Evolutionary conservation across 2,113 vertebrate species (phyloP), one percentile per base, ranked within the genome.

Genomic region (Cyphomyrus discorhynchus): DNA sequence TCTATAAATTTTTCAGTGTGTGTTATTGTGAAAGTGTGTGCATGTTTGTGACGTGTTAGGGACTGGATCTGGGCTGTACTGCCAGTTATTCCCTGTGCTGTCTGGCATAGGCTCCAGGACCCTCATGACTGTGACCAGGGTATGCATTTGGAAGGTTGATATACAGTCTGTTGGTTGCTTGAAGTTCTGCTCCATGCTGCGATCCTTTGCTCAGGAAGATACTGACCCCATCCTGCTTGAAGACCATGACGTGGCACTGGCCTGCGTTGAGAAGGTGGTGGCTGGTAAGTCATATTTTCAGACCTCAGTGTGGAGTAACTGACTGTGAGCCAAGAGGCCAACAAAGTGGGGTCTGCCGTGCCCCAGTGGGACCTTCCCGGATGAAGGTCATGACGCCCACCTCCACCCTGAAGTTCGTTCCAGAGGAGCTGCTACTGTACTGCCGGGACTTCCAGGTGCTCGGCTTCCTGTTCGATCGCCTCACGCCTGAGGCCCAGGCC

Each of bases 381-480:
- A 96, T 96, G 90, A 97, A 98, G 92, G 95, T 97, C 88, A 96
- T 99, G 90, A 97, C 96, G 0, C 92, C 97, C 10, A 46, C 96
- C 92, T 96, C 97, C 70, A 95, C 94, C 0, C 97, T 98, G 91
- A 98, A 98, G 93, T 98, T 98, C 94, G 96, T 97, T 6, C 98
- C 98, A 0, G 97, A 98, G 93, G 97, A 99, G 62, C 93, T 99
- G 89, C 89, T 97, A 0, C 92, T 99, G 0, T 97, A 97, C 92
- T 98, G 97, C 35, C 90, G 95, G 85, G 98, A 99, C 92, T 96
- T 99, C 93, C 95, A 97, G 8, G 96, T 98, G 42, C 93, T 98
- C 90, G 96, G 95, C 93, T 97, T 98, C 92, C 92, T 92, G 90
- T 99, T 99, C 90, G 97, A 96, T 1, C 95, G 96, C 42, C 95